phyloP scores from a whole-genome alignment of 2,888 invertebrate species.

The Euplagia quadripunctaria region DNA sequence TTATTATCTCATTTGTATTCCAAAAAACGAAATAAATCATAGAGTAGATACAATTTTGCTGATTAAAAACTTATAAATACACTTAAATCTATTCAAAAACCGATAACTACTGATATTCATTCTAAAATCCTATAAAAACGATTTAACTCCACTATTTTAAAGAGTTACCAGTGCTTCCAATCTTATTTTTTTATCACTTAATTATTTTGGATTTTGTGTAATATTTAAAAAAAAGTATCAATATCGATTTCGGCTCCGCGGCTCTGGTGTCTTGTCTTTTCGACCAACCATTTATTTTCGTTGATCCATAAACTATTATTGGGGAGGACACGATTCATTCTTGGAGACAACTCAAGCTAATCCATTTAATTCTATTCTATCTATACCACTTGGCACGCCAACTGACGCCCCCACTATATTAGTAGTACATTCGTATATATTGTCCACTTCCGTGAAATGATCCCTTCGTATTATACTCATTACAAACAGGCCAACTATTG shows the following conservation, averaged over 20 bases:
- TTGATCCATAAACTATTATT: background rate
- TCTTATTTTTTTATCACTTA: too few species aligned
- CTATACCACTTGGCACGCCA: constrained; percentile 3
- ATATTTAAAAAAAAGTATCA: background rate
- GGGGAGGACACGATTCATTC: background rate
- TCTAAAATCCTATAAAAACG: too few species aligned
- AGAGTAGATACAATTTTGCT: too few species aligned
- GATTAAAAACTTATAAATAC: too few species aligned
- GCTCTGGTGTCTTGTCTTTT: background rate
- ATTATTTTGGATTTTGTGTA: too few species aligned
- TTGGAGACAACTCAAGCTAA: background rate
- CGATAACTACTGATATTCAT: too few species aligned
- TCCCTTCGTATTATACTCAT: constrained; percentile 1
- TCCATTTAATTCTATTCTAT: constrained; percentile 5
- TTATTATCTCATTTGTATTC: too few species aligned
- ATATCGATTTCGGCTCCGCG: background rate
- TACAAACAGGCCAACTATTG: background rate
- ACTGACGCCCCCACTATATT: background rate
- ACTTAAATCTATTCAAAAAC: too few species aligned
- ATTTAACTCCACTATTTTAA: too few species aligned
- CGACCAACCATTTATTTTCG: background rate
- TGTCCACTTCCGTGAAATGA: constrained; percentile 2
- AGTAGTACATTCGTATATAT: background rate
- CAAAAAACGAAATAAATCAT: too few species aligned
- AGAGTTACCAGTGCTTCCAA: too few species aligned